Base-by-base conservation (phyloP, 2,113 vertebrate species). In the Notiomystis cincta region DNA sequence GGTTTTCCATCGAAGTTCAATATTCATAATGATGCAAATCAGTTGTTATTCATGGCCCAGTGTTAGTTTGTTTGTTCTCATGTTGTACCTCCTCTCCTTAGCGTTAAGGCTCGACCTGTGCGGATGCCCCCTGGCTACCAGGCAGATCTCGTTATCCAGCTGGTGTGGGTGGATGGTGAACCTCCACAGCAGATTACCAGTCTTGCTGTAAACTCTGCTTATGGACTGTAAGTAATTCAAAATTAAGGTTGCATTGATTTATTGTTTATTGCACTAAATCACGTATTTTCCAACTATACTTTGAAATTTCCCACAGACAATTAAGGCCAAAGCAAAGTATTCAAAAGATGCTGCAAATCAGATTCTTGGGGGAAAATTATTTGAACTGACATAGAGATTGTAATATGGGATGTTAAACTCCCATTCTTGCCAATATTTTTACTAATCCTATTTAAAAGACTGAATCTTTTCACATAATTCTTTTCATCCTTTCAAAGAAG, bases 171-270 rank as follows among this genome's bases (percentile, higher is more conserved):
- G 33, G 99, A 99, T 76, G 99, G 99, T 82, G 99, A 99, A 53
- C 98, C 99, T 83, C 98, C 99, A 30, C 99, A 99, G 35, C 99
- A 99, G 97, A 99, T 99, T 82, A 99, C 99, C 93, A 99, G 99
- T 91, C 98, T 99, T 95, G 98, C 99, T 91, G 96, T 99, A 82
- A 99, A 98, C 97, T 99, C 99, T 64, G 99, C 99, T 33, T 99
- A 99, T n/a, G 99, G 99, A 97, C 98, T 99, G 99, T 99, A 98
- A 99, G 99, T 99, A 96, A 66, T 58, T 84, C 73, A 82, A 24
- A 45, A 51, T 87, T 62, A 42, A 86, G 15, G 69, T 51, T 73
- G 25, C 61, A 6, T 56, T 93, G 35, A 38, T 82, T 50, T 93
- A 37, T 66, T 85, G 70, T 85, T 90, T 75, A 21, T 66, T 87